Percentiles rank a stretch among this genome's conserved stretches.
phyloP scores from a whole-genome alignment of 2,888 invertebrate genomes.

The Odontomyia ornata region DNA sequence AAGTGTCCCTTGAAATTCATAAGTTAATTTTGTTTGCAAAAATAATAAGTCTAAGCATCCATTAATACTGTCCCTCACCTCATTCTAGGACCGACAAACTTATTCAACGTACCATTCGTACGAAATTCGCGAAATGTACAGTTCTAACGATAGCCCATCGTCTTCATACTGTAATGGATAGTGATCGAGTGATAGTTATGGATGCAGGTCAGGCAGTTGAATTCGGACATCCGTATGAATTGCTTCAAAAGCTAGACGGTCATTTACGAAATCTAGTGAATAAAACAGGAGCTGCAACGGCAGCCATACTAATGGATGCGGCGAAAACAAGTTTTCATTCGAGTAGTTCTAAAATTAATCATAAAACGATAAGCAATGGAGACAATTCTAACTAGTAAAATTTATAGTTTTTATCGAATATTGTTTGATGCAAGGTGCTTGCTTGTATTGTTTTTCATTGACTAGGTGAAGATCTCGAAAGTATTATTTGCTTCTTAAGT shows the following conservation, averaged over 20 bases:
- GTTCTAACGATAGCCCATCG: constrained; percentile 50
- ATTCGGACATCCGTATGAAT: constrained; percentile 74
- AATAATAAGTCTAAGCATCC: background rate
- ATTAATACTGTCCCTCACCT: background rate
- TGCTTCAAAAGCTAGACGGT: constrained; percentile 66
- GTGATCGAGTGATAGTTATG: constrained; percentile 49
- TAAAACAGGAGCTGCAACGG: constrained; percentile 70
- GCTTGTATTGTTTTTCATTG: background rate
- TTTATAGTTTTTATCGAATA: background rate
- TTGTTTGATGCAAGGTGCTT: too few relatives aligned
- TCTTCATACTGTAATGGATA: constrained; percentile 51
- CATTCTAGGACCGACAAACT: constrained; percentile 49
- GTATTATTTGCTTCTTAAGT: constrained; percentile 4
- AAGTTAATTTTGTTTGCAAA: background rate
- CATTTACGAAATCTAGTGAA: constrained; percentile 71
- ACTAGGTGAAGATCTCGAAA: background rate
- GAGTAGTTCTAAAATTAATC: background rate
- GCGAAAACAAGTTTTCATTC: constrained; percentile 63
- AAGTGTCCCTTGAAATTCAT: constrained; percentile 60
- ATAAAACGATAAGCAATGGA: background rate
- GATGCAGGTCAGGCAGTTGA: constrained; percentile 69
- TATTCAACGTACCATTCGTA: constrained; percentile 29
- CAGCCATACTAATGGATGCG: constrained; percentile 65
- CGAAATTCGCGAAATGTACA: constrained; percentile 28
- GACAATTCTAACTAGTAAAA: background rate